Conservation (phyloP, 1,140 invertebrate species). For the Zophobas morio region DNA sequence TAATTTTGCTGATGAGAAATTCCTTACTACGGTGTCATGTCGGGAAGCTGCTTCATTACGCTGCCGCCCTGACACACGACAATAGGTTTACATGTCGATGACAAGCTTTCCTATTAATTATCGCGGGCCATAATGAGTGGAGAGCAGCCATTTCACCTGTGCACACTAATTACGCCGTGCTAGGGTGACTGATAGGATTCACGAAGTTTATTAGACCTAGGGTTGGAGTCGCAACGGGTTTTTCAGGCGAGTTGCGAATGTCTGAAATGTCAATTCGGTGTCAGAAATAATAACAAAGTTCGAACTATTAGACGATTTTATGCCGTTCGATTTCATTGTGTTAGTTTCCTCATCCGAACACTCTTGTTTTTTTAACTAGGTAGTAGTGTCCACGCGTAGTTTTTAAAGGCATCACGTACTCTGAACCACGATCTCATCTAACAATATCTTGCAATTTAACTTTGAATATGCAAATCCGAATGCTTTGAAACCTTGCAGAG, state of each 20-base stretch:
- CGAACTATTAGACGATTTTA: too few relatives aligned
- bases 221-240: too few relatives aligned
- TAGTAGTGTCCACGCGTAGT: too few relatives aligned
- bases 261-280: not conserved
- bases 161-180: slow-evolving; percentile 22
- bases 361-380: too few relatives aligned
- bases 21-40: not conserved
- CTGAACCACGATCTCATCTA: too few relatives aligned
- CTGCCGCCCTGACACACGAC: not conserved
- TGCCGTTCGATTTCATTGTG: too few relatives aligned
- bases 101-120: slow-evolving; percentile 22
- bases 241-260: not conserved
- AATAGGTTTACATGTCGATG: slow-evolving; percentile 14
- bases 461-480: too few relatives aligned
- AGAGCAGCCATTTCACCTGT: slow-evolving; percentile 24
- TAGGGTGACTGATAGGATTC: slow-evolving; percentile 4
- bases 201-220: slow-evolving; percentile 13
- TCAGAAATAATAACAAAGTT: too few relatives aligned
- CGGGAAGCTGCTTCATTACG: slow-evolving; percentile 21
- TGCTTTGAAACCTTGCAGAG: too few relatives aligned
- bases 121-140: slow-evolving; percentile 12
- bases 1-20: slow-evolving; percentile 7
- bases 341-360: too few relatives aligned
- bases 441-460: too few relatives aligned
- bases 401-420: too few relatives aligned